Evolutionary conservation across 2,797 vertebrate species (phyloP).

Genomic region (Chelonia mydas): DNA sequence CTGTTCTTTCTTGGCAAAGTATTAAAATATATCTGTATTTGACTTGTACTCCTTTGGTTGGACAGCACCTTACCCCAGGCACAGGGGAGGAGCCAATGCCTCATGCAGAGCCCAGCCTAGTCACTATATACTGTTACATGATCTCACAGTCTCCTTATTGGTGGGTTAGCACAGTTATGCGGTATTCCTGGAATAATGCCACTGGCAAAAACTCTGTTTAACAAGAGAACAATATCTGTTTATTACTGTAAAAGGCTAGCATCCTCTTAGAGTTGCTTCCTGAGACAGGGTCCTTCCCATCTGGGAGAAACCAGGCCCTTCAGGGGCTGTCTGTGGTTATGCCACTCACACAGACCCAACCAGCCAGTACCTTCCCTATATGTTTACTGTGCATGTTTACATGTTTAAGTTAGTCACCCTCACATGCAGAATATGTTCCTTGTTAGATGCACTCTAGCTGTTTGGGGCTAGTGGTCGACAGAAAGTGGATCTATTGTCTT

Average conservation of each 20-base stretch:
- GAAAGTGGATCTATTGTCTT: too few species aligned
- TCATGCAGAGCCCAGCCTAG: neutral
- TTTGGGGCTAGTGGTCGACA: too few species aligned
- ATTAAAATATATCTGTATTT: constrained; percentile 47
- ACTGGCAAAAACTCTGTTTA: neutral
- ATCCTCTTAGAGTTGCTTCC: too few species aligned
- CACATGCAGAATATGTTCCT: too few species aligned
- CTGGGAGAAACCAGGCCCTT: too few species aligned
- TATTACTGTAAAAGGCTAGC: neutral
- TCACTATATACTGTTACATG: neutral
- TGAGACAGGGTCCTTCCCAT: too few species aligned
- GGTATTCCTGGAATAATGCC: neutral
- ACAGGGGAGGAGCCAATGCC: neutral
- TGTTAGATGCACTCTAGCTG: too few species aligned
- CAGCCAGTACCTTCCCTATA: too few species aligned
- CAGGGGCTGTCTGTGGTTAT: too few species aligned
- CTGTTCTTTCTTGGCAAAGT: constrained; percentile 33
- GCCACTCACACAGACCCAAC: too few species aligned
- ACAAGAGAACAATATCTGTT: neutral
- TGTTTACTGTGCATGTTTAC: too few species aligned
- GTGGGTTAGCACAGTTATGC: neutral
- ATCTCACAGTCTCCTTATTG: neutral
- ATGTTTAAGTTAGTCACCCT: too few species aligned
- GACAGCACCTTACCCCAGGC: neutral
- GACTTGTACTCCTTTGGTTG: constrained; percentile 23